Base-by-base conservation (phyloP, 2,888 invertebrate genomes). In the Acanthococcus lagerstroemiae region DNA sequence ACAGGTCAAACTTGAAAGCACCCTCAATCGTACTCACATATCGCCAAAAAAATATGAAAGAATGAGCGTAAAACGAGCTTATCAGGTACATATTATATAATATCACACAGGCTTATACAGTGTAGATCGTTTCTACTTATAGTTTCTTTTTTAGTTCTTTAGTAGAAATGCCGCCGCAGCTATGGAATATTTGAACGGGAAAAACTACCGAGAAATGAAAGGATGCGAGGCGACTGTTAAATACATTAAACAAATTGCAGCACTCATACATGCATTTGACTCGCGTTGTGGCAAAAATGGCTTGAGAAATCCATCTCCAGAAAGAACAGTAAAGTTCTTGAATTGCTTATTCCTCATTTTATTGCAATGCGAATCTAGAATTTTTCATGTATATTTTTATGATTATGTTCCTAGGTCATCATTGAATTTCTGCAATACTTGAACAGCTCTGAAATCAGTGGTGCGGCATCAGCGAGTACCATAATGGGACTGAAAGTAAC, bases 41-140 rank as follows among this genome's bases (percentile, higher is more conserved):
- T 15, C 9, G 12, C n/a, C 25, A 4, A 24, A 57, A 12, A 45
- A 45, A n/a, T 57, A 44, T 15, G 22, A 21, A 17, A 57, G 44
- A 24, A 57, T 57, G 21, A 57, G 57, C 24, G 45, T 58, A 25
- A 58, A 58, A 6, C 9, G 22, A 24, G 58, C n/a, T 9, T 24
- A 21, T 24, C 44, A 45, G 6, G 37, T 44, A 45, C 17, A 19
- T 22, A 12, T 17, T 37, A 37, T 37, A 37, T 37, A 15, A 6
- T 37, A 15, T 7, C 37, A 37, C 15, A 37, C 15, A 9, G 7
- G 15, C 37, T 9, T 9, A 37, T 37, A 15, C 37, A 37, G 6
- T 37, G 37, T 37, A 37, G 15, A 6, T 37, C 37, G 15, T 37
- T 7, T 37, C 7, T 15, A 9, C 15, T 37, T 37, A 9, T 9